phyloP scores from a whole-genome alignment of 2,797 vertebrate species.

The Pristis pectinata region DNA sequence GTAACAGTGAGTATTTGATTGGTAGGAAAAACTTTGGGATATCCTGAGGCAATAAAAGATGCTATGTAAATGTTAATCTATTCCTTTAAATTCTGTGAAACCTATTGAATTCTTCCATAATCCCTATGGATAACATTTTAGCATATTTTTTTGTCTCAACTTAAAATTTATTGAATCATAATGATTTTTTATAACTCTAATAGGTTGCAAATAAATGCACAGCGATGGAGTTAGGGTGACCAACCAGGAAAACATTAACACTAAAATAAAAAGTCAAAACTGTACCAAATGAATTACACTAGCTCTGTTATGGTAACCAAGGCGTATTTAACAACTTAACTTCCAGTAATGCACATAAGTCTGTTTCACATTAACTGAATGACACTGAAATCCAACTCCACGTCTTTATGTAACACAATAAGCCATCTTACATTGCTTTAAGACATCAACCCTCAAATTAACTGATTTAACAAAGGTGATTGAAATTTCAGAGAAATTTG shows the following conservation, averaged over 20 bases:
- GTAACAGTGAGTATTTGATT: neutral
- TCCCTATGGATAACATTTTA: neutral
- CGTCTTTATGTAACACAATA: constrained; percentile 18
- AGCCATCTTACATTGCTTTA: neutral
- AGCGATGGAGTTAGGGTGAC: no score
- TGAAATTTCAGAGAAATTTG: neutral
- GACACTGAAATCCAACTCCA: neutral
- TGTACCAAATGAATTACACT: neutral
- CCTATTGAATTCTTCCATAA: neutral
- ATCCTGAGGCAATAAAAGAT: neutral
- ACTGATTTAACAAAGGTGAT: constrained; percentile 25
- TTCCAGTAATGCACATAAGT: neutral
- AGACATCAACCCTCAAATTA: constrained; percentile 24
- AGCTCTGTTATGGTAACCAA: neutral
- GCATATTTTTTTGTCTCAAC: neutral
- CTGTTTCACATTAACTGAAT: constrained; percentile 30
- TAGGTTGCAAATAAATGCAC: neutral
- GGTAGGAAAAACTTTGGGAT: neutral
- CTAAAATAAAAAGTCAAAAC: neutral
- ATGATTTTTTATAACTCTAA: neutral
- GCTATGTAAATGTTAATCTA: neutral
- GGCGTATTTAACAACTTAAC: constrained; percentile 1
- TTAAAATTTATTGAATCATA: neutral
- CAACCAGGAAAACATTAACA: neutral
- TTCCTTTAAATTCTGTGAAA: neutral